Evolutionary conservation across 1,140 invertebrate species (phyloP).

Genomic region (Linepithema humile): DNA sequence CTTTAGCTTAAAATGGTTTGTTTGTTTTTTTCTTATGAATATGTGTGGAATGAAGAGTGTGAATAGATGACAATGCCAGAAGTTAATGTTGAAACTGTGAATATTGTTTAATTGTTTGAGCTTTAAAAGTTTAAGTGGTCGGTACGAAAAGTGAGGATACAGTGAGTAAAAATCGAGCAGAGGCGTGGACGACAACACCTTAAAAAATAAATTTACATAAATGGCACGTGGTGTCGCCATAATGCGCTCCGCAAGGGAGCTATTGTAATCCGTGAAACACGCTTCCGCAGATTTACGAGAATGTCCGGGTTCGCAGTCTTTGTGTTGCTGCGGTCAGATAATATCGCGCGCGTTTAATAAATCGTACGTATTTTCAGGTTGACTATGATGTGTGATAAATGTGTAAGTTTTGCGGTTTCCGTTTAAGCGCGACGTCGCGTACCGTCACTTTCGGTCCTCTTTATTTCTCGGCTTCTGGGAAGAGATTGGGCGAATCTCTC

Average conservation of each 20-base stretch:
- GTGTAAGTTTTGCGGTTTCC: slow-evolving; percentile 38
- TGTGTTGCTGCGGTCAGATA: neutral
- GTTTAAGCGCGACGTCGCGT: slow-evolving; percentile 43
- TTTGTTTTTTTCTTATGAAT: neutral
- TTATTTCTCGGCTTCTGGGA: slow-evolving; percentile 41
- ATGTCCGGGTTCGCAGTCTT: neutral
- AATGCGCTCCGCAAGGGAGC: neutral
- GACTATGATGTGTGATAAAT: slow-evolving; percentile 47
- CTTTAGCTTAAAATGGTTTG: neutral
- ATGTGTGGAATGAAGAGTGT: neutral
- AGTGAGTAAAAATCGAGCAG: neutral
- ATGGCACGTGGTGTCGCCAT: neutral
- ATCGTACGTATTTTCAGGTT: slow-evolving; percentile 12
- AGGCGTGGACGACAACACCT: neutral
- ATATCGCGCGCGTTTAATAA: slow-evolving; percentile 28
- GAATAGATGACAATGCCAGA: neutral
- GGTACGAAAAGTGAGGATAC: too few relatives aligned
- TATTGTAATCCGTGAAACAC: slow-evolving; percentile 10
- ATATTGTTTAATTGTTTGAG: too few relatives aligned
- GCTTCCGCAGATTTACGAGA: slow-evolving; percentile 25
- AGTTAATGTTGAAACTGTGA: neutral
- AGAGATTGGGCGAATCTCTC: slow-evolving; percentile 11
- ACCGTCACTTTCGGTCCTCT: neutral
- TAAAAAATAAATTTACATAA: neutral
- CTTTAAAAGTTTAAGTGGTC: too few relatives aligned